Conservation (phyloP, 2,888 invertebrate genomes). For the Drosophila setosimentum region DNA sequence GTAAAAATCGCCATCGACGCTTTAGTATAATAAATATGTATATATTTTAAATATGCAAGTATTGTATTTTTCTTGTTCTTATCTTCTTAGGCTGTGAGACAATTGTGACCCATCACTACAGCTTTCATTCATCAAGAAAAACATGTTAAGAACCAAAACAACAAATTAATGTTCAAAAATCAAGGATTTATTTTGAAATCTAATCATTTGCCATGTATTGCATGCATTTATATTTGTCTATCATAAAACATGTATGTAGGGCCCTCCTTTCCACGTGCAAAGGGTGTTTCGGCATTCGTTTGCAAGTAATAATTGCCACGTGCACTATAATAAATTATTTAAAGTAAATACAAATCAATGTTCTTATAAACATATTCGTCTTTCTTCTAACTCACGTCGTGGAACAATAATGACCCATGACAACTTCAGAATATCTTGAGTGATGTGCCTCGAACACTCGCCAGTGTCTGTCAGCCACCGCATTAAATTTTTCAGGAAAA, state of each 20-base stretch:
- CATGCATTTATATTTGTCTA: slow-evolving; percentile 84
- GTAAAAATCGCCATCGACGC: slow-evolving; percentile 83
- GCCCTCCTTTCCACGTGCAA: slow-evolving; percentile 80
- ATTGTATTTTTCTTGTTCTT: no score
- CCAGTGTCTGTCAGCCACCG: slow-evolving; percentile 87
- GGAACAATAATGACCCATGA: slow-evolving; percentile 84
- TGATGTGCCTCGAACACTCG: no score
- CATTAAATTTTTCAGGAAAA: slow-evolving; percentile 85
- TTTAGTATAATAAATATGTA: slow-evolving; percentile 49
- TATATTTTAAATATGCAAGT: not conserved
- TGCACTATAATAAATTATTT: slow-evolving; percentile 62
- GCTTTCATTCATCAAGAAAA: no score
- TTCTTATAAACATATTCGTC: not conserved
- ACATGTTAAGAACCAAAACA: no score
- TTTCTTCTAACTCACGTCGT: slow-evolving; percentile 65
- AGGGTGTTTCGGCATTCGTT: slow-evolving; percentile 83
- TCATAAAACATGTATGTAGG: slow-evolving; percentile 55
- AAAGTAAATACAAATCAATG: not conserved
- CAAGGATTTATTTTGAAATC: not conserved
- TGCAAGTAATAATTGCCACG: slow-evolving; percentile 84
- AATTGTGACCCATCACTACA: slow-evolving; percentile 75
- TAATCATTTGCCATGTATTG: not conserved
- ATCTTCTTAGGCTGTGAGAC: slow-evolving; percentile 58
- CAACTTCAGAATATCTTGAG: no score
- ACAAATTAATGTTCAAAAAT: not conserved